These are phyloP conservation scores for Euclidia mi DNA, from an alignment of 2,888 invertebrate genomes.

Conservation along the genomic window DNA sequence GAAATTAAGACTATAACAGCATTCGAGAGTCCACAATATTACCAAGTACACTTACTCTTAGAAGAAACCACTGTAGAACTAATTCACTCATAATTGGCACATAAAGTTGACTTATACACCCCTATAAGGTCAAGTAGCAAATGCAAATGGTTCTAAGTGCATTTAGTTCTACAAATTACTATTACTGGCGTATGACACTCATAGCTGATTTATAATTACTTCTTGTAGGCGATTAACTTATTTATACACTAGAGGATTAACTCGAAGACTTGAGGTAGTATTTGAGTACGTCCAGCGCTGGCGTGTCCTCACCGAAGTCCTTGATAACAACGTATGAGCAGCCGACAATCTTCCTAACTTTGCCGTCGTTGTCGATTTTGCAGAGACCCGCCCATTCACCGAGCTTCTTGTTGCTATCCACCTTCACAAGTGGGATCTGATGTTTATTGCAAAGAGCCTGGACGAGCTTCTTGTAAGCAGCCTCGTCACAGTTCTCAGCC, in stretches of 20 bases:
- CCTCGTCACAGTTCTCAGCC: conserved; percentile 99
- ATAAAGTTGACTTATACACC: too few species aligned
- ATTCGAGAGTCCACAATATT: too few species aligned
- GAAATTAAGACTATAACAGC: too few species aligned
- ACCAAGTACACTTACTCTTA: too few species aligned
- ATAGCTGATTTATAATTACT: too few species aligned
- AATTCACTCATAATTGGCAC: too few species aligned
- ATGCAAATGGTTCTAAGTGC: too few species aligned
- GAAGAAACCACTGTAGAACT: too few species aligned
- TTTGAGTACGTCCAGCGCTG: conserved; percentile 97
- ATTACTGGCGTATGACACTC: too few species aligned
- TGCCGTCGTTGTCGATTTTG: conserved; percentile 99
- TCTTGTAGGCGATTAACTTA: too few species aligned
- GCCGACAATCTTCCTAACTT: conserved; percentile 99
- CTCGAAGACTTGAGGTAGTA: conserved; percentile 97
- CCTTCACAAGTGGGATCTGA: conserved; percentile 98
- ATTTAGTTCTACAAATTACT: too few species aligned
- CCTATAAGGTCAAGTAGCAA: too few species aligned
- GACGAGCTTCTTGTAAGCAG: conserved; percentile 98
- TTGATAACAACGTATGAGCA: conserved; percentile 99
- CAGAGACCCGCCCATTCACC: conserved; percentile 99
- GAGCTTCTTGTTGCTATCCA: conserved; percentile 99
- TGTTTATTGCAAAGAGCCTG: conserved; percentile 99
- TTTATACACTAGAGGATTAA: conserved; percentile 83
- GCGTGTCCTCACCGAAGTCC: conserved; percentile 99